phyloP scores from a whole-genome alignment of 2,113 vertebrate species.

The Gobio gobio region DNA sequence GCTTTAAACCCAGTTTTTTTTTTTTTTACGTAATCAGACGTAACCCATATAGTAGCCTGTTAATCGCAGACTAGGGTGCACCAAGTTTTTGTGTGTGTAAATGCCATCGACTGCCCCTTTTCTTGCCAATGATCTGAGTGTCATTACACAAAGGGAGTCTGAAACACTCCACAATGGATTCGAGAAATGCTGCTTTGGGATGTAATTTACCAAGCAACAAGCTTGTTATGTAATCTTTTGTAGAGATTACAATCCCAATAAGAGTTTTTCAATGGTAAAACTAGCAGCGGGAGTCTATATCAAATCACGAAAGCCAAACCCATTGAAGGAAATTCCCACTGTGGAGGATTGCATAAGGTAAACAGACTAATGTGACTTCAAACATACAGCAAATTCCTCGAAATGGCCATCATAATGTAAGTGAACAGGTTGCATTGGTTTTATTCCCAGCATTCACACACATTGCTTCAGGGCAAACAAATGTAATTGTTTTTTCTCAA shows the following conservation, averaged over 20 bases:
- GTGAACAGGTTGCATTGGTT: not conserved
- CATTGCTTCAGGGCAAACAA: not conserved
- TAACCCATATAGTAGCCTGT: not conserved
- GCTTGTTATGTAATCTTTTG: not conserved
- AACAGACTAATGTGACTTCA: not conserved
- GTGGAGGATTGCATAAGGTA: not conserved
- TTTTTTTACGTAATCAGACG: conserved; percentile 50
- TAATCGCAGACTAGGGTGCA: conserved; percentile 15
- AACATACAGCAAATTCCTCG: not conserved
- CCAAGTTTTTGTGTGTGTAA: not conserved
- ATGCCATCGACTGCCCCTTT: not conserved
- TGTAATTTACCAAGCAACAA: conserved; percentile 7
- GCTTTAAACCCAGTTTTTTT: too few relatives aligned
- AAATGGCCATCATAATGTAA: not conserved
- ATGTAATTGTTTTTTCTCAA: not conserved
- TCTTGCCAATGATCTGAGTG: too few relatives aligned
- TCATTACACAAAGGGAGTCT: not conserved
- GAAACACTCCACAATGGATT: not conserved
- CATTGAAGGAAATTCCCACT: not conserved
- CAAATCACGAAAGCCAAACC: not conserved
- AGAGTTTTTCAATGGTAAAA: conserved; percentile 18
- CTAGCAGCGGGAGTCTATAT: not conserved
- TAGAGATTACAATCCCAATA: not conserved
- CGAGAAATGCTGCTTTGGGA: not conserved
- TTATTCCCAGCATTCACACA: conserved; percentile 10